These are phyloP conservation scores for Neolamprologus caudopunctatus DNA, from an alignment of 2,113 vertebrate genomes.

Conservation along the genomic window DNA sequence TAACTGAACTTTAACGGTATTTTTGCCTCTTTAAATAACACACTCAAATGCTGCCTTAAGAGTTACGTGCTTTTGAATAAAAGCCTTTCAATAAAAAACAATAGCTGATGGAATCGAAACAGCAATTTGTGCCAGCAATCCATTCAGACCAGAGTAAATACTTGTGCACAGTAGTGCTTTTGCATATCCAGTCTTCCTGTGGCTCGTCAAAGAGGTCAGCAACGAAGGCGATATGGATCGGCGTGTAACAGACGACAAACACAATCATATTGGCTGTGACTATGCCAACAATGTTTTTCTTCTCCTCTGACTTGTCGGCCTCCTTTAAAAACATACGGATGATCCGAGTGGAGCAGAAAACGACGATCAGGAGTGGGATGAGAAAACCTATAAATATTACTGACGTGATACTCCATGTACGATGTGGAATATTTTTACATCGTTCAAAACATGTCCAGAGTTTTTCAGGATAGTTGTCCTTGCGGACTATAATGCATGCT, in stretches of 20 bases:
- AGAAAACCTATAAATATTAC: constrained; percentile 45
- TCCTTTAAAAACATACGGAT: constrained; percentile 29
- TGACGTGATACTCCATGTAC: fast-evolving
- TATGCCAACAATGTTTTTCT: constrained; percentile 19
- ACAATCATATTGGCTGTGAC: constrained; percentile 60
- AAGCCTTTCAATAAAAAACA: constrained; percentile 56
- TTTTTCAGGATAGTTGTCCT: neutral
- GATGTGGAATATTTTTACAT: fast-evolving
- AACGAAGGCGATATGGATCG: constrained; percentile 44
- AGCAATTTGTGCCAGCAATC: constrained; percentile 67
- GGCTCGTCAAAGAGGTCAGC: neutral
- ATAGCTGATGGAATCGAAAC: constrained; percentile 62
- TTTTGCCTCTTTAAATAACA: neutral
- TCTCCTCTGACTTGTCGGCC: neutral
- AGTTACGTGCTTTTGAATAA: neutral
- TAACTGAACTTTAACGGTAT: neutral
- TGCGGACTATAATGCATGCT: fast-evolving
- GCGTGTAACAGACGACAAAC: constrained; percentile 66
- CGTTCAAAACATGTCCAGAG: constrained; percentile 54
- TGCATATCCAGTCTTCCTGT: fast-evolving
- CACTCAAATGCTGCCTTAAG: neutral
- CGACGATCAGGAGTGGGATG: constrained; percentile 26
- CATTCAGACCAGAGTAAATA: constrained; percentile 44
- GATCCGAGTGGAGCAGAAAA: constrained; percentile 51
- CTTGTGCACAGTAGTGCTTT: fast-evolving